phyloP scores from a whole-genome alignment of 2,888 invertebrate species.

The Helicoverpa assulta region DNA sequence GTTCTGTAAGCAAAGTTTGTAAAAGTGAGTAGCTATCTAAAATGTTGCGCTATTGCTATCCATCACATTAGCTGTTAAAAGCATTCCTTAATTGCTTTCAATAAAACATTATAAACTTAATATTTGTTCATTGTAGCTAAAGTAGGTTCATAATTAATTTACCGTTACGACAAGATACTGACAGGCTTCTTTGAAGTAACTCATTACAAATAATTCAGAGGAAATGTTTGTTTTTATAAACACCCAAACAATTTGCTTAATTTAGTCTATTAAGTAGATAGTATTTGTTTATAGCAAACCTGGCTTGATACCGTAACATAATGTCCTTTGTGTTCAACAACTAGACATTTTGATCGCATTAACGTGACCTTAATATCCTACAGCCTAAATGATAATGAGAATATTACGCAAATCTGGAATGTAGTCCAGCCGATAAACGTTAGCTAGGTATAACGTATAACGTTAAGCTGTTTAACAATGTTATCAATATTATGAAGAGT shows the following conservation, averaged over 20 bases:
- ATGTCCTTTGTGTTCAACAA: slow-evolving; percentile 20
- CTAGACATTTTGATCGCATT: slow-evolving; percentile 30
- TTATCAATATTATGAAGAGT: slow-evolving; percentile 27
- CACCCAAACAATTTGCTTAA: slow-evolving; percentile 1
- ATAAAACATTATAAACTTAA: background rate
- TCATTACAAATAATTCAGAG: background rate
- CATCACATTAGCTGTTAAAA: background rate
- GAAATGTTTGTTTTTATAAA: slow-evolving; percentile 10
- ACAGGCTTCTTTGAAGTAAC: slow-evolving; percentile 1
- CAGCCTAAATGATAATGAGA: slow-evolving; percentile 39
- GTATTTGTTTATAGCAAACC: background rate
- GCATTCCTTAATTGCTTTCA: slow-evolving; percentile 1
- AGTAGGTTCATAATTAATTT: slow-evolving; percentile 2
- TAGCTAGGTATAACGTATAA: slow-evolving; percentile 12
- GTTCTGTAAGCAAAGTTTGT: too few relatives aligned
- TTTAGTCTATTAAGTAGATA: slow-evolving; percentile 3
- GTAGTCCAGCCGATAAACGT: slow-evolving; percentile 22
- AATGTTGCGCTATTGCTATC: background rate
- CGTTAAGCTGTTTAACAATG: slow-evolving; percentile 19
- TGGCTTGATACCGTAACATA: background rate
- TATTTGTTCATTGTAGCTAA: background rate
- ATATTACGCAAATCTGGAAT: slow-evolving; percentile 37
- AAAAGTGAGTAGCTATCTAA: too few relatives aligned
- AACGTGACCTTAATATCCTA: slow-evolving; percentile 37
- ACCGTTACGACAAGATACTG: background rate